These are phyloP conservation scores for Caenorhabditis sinica DNA, from an alignment of 2,888 invertebrate genomes.

Conservation along the genomic window DNA sequence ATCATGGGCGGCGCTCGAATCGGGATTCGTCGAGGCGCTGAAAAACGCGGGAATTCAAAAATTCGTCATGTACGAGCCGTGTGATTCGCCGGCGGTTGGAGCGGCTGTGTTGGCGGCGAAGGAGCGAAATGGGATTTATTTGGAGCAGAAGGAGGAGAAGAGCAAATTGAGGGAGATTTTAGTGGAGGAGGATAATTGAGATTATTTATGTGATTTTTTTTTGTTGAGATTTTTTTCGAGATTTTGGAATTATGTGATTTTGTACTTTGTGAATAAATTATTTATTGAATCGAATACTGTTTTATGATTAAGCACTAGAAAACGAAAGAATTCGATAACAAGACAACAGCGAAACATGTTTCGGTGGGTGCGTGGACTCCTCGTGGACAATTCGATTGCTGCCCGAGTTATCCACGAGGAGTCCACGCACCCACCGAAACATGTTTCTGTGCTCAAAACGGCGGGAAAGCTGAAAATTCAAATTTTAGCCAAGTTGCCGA, in stretches of 20 bases:
- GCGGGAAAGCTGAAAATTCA: no score
- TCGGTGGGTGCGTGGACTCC: no score
- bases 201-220: not conserved
- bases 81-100: slow-evolving; percentile 71
- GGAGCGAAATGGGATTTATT: slow-evolving; percentile 16
- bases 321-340: no score
- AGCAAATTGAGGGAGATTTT: slow-evolving; percentile 26
- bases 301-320: no score
- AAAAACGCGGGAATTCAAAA: slow-evolving; percentile 48
- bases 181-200: not conserved
- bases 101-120: slow-evolving; percentile 72
- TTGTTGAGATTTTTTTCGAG: not conserved
- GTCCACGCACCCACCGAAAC: no score
- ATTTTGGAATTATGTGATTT: no score
- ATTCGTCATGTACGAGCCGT: slow-evolving; percentile 67
- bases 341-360: no score
- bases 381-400: no score
- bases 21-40: slow-evolving; percentile 64
- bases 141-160: slow-evolving; percentile 35
- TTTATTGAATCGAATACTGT: no score
- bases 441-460: no score
- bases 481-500: no score
- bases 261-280: not conserved
- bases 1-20: slow-evolving; percentile 68
- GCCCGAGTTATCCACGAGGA: no score